These are phyloP conservation scores for Sipha flava DNA, from an alignment of 1,140 invertebrate species.

Conservation along the genomic window DNA sequence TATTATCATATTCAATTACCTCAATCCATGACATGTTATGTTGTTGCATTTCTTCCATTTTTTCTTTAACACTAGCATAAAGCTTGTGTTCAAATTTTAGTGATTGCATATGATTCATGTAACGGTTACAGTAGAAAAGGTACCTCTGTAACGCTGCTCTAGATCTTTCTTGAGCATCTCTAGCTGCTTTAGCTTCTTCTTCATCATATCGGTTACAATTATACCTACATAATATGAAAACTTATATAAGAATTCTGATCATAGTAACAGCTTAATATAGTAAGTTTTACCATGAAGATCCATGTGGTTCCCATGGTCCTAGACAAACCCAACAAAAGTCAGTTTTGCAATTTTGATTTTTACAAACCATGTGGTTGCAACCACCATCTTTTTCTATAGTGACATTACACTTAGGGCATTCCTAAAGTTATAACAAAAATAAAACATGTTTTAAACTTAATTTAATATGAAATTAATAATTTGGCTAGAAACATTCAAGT, in stretches of 20 bases:
- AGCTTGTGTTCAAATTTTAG: conserved; percentile 96
- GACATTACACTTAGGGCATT: conserved; percentile 96
- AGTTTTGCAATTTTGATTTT: conserved; percentile 94
- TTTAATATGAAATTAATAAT: no score
- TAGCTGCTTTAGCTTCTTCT: conserved; percentile 88
- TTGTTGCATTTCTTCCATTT: conserved; percentile 99
- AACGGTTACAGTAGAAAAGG: conserved; percentile 96
- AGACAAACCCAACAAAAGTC: conserved; percentile 99
- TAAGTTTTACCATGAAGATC: conserved; percentile 74
- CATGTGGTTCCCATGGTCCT: conserved; percentile 97
- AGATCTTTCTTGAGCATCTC: conserved; percentile 92
- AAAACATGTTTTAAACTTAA: no score
- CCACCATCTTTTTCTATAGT: conserved; percentile 98
- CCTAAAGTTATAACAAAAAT: conserved; percentile 46
- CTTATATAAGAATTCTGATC: background rate
- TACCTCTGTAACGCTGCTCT: conserved; percentile 86
- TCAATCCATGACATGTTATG: conserved; percentile 99
- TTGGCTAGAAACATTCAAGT: no score
- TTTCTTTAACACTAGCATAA: conserved; percentile 87
- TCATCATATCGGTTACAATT: conserved; percentile 98
- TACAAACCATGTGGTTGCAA: conserved; percentile 99
- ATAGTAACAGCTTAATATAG: conserved; percentile 2
- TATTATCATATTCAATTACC: conserved; percentile 49
- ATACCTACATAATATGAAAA: conserved; percentile 54
- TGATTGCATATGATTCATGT: conserved; percentile 99